Percentiles rank a stretch among this genome's conserved stretches.
Evolutionary conservation across 2,888 invertebrate genomes (phyloP).

Genomic region (Andrena marginata): DNA sequence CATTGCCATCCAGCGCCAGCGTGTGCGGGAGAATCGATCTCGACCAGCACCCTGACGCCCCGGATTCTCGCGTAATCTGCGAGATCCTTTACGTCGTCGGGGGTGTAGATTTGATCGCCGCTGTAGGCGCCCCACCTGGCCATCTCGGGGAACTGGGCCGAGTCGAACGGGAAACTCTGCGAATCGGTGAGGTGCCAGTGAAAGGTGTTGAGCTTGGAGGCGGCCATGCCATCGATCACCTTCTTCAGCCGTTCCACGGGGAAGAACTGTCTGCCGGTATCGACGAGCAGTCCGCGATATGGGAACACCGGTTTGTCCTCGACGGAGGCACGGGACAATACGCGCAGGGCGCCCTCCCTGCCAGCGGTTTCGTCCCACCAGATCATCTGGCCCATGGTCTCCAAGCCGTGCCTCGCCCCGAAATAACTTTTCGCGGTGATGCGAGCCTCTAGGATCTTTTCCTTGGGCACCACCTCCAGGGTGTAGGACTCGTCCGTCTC

Average conservation of each 20-base stretch:
- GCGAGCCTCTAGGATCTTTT: slow-evolving; percentile 86
- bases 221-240: slow-evolving; percentile 94
- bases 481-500: slow-evolving; percentile 92
- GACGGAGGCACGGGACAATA: slow-evolving; percentile 89
- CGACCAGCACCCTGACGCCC: slow-evolving; percentile 94
- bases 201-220: slow-evolving; percentile 95
- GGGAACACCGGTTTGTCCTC: slow-evolving; percentile 92
- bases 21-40: slow-evolving; percentile 96
- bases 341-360: slow-evolving; percentile 87
- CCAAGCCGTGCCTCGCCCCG: slow-evolving; percentile 92
- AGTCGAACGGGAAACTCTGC: slow-evolving; percentile 95
- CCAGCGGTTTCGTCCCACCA: slow-evolving; percentile 91
- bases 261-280: slow-evolving; percentile 96
- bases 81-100: slow-evolving; percentile 90
- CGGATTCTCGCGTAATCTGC: slow-evolving; percentile 92
- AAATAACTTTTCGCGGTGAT: slow-evolving; percentile 90
- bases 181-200: slow-evolving; percentile 97
- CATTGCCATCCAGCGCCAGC: slow-evolving; percentile 95
- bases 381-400: slow-evolving; percentile 92
- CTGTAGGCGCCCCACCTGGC: slow-evolving; percentile 95
- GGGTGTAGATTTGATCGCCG: slow-evolving; percentile 91
- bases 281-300: slow-evolving; percentile 95
- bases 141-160: slow-evolving; percentile 91
- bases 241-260: slow-evolving; percentile 90
- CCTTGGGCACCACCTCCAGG: slow-evolving; percentile 87